Evolutionary conservation across 1,140 invertebrate genomes (phyloP), one percentile per base, ranked within the genome.

Genomic region (Chionoecetes opilio): DNA sequence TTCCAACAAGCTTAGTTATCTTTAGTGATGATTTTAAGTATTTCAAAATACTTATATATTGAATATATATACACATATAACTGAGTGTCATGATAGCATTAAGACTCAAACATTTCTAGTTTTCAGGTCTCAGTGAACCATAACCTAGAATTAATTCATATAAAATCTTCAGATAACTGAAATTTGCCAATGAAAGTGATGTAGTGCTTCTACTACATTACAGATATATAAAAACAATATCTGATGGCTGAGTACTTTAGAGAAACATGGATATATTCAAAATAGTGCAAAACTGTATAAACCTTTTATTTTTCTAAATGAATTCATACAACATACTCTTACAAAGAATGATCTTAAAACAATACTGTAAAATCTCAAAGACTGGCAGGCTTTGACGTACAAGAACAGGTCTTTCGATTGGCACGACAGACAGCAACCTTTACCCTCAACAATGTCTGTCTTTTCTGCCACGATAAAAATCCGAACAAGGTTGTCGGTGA

Each of bases 261-360:
- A 75, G 63, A 75, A 75, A 75, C 63, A 46, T 94, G 93, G 93
- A 95, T 95, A 92, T 95, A 95, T 95, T 95, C 94, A 95, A 95
- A 95, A 92, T 95, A 95, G 86, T 92, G 90, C 84, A 95, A 95
- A 38, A 35, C 21, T 92, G 90, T 87, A 87, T 92, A 87, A 91
- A 95, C 63, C 31, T 92, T 92, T 95, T 95, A 92, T 92, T 95
- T 92, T 35, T 35, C 87, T 41, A 92, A 92, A 32, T 87, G 29
- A 92, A 75, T 92, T 86, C 85, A 95, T 95, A 95, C 94, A 95
- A 82, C 37, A 37, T 84, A 85, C 35, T 87, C 21, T 38, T 91
- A 89, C 82, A 29, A 91, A 75, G 89, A 91, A 86, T 46, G 35
- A 89, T 87, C 87, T 82, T 90, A 11, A 32, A 63, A 94, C 93